Evolutionary conservation across 2,888 invertebrate species (phyloP).

Genomic region (Dascillus cervinus): DNA sequence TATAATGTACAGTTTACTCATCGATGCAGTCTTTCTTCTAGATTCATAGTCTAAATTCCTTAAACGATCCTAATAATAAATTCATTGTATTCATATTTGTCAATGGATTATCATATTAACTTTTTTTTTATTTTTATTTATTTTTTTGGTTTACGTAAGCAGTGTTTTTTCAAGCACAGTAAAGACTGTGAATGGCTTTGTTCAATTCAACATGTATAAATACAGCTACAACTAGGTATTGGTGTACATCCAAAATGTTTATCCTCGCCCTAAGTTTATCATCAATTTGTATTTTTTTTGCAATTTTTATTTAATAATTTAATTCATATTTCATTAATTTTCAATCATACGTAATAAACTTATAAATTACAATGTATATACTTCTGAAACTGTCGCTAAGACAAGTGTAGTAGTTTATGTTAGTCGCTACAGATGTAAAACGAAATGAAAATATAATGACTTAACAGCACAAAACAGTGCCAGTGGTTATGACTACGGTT

Average conservation of each 20-base stretch:
- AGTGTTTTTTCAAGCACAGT: conserved; percentile 36
- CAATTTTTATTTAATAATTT: conserved; percentile 26
- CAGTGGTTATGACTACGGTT: conserved; percentile 28
- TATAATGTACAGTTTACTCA: conserved; percentile 38
- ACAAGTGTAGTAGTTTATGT: conserved; percentile 30
- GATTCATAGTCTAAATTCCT: conserved; percentile 39
- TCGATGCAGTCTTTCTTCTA: conserved; percentile 44
- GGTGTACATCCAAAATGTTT: conserved; percentile 30
- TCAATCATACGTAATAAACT: conserved; percentile 33
- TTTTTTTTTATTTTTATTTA: conserved; percentile 29
- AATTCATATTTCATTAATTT: conserved; percentile 27
- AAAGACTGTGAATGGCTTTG: conserved; percentile 30
- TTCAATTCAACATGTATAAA: conserved; percentile 35
- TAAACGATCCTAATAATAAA: conserved; percentile 40
- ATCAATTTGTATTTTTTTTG: conserved; percentile 20
- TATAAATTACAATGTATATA: conserved; percentile 36
- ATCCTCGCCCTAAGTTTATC: conserved; percentile 29
- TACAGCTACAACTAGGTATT: conserved; percentile 34
- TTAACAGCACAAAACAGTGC: conserved; percentile 17
- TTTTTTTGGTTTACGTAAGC: conserved; percentile 35
- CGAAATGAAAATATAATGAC: conserved; percentile 16
- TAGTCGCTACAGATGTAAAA: conserved; percentile 19
- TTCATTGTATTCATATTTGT: conserved; percentile 46
- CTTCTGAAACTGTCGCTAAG: conserved; percentile 36
- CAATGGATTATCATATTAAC: conserved; percentile 41